Conservation (phyloP, 2,797 vertebrate genomes). For the Sphenodon punctatus region DNA sequence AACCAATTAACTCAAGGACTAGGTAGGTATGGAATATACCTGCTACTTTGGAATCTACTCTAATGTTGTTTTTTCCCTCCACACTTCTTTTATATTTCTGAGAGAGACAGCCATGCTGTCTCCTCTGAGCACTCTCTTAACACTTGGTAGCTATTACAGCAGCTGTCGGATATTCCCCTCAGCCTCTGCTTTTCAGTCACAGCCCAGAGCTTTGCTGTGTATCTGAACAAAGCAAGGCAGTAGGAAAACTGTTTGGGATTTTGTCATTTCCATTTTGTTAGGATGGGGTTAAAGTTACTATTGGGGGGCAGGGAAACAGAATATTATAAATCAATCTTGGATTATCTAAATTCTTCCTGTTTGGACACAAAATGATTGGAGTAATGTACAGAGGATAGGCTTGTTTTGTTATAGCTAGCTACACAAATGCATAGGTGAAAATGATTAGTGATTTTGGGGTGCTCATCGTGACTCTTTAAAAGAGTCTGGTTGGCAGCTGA, state of each 20-base stretch:
- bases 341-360: not conserved
- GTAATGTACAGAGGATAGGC: too few relatives aligned
- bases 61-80: not conserved
- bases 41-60: not conserved
- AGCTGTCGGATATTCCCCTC: not conserved
- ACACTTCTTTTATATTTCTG: not conserved
- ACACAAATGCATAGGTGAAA: too few relatives aligned
- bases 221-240: not conserved
- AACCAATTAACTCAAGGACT: not conserved
- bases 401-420: too few relatives aligned
- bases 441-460: too few relatives aligned
- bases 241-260: not conserved
- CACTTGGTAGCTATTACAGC: not conserved
- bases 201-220: not conserved
- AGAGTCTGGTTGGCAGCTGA: not conserved
- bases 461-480: not conserved
- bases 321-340: not conserved
- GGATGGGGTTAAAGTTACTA: not conserved
- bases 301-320: conserved; percentile 17
- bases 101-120: not conserved
- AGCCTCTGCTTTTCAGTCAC: not conserved
- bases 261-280: not conserved
- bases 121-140: not conserved
- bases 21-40: not conserved
- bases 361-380: not conserved